Evolutionary conservation across 2,113 vertebrate species (phyloP), one percentile per base, ranked within the genome.

Genomic region (Cettia cetti): DNA sequence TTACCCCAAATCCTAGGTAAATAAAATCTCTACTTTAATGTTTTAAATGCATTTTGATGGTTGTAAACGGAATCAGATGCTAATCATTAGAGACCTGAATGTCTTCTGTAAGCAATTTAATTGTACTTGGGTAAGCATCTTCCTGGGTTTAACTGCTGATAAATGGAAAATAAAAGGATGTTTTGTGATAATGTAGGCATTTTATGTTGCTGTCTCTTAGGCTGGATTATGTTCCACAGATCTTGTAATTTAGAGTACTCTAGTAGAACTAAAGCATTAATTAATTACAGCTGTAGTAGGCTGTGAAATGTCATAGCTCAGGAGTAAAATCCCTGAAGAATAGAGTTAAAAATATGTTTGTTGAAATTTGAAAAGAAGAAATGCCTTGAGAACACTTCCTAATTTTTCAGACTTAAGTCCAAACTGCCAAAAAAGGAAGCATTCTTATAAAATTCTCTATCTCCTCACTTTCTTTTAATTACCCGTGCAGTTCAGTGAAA

Each of bases 31-130:
- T 72, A 5, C 77, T 87, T 90, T 87, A 45, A 77, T 60, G 69
- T 59, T 91, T 86, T 80, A 90, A 88, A 79, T 81, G 47, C 31
- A 78, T 91, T 96, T 86, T 90, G 31, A 27, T 88, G 39, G 35
- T 53, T 81, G 54, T 31, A 92, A 95, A 86, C 69, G 24, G 26
- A 80, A 83, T 88, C 71, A 78, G 56, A 70, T 88, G 23, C 28
- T 66, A 66, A 50, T n/a, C 64, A 37, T 80, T 75, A 60, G 30
- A 75, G 83, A 68, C 28, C 11, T 6, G 22, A 69, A 72, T 65
- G 24, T 93, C 45, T 79, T 79, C 60, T 76, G 66, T 44, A 65
- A 90, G 69, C 74, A 57, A 45, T 14, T 80, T 57, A 77, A 54
- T 57, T 45, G 18, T n/a, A 50, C 54, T 91, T 71, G 54, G 65